Evolutionary conservation across 2,888 invertebrate genomes (phyloP).

Genomic region (Teleiodes luculella): DNA sequence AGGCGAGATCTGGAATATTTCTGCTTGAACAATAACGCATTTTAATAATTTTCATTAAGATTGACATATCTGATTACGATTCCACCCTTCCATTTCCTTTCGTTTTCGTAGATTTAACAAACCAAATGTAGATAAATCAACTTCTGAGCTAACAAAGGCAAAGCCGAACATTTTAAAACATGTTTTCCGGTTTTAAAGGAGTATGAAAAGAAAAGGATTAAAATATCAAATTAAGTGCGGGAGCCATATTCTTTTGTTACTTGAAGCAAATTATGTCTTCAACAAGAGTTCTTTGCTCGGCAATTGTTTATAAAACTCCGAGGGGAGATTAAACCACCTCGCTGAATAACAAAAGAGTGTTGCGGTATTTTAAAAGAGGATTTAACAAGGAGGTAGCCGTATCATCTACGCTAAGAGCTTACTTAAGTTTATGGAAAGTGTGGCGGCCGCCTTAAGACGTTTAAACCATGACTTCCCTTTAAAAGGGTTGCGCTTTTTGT

Average conservation of each 20-base stretch:
- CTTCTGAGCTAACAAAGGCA: constrained; percentile 11
- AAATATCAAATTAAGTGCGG: constrained; percentile 27
- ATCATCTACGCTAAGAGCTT: constrained; percentile 70
- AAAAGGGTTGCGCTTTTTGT: constrained; percentile 76
- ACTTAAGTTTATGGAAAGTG: constrained; percentile 74
- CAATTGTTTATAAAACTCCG: constrained; percentile 66
- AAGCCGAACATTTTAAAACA: constrained; percentile 18
- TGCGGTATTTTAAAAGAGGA: constrained; percentile 69
- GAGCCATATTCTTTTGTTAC: constrained; percentile 42
- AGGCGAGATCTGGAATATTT: constrained; percentile 59
- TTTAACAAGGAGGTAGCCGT: constrained; percentile 68
- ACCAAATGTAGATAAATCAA: constrained; percentile 21
- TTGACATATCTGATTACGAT: constrained; percentile 68
- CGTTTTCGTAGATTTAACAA: constrained; percentile 34
- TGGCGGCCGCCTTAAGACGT: constrained; percentile 63
- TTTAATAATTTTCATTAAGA: constrained; percentile 76
- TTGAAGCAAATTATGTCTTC: constrained; percentile 52
- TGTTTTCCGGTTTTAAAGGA: constrained; percentile 28
- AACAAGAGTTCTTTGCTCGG: constrained; percentile 46
- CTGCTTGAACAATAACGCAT: constrained; percentile 71
- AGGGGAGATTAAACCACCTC: constrained; percentile 57
- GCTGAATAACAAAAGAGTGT: constrained; percentile 66
- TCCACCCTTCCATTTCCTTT: constrained; percentile 47
- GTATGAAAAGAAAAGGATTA: constrained; percentile 24
- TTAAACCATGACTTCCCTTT: constrained; percentile 69